Evolutionary conservation across 2,888 invertebrate species (phyloP), one percentile per base, ranked within the genome.

Genomic region (Ptychoptera contaminata): DNA sequence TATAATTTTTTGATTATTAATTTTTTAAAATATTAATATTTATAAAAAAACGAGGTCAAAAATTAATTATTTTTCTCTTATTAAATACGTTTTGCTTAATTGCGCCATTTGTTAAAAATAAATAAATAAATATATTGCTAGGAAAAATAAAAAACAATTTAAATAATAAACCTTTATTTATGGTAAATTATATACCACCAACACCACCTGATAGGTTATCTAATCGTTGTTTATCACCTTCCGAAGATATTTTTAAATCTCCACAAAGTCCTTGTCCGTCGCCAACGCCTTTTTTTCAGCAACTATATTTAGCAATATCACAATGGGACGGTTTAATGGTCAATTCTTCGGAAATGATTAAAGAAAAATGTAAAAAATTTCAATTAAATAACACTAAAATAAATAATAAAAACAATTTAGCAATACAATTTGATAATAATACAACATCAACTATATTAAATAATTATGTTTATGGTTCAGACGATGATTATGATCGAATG

Each of bases 201-300:
- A 48, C 56, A 53, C 50, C 58, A 51, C 46, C 58, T 14, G 31
- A 31, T 15, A 31, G 16, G 14, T 31, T 32, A 16, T 32, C 31
- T 16, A 30, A 32, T 31, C 15, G 31, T 15, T n/a, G 3, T 11
- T 40, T 40, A 40, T 40, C 32, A 31, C 40, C 40, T 32, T 32
- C 16, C 12, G 40, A 40, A 8, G 31, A 40, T 40, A 15, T 40
- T 31, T 16, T 16, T 12, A 40, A 40, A 7, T 15, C 40, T 31
- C 40, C 40, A 31, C 12, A 32, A 40, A 40, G 40, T 40, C 40
- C 40, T 31, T 40, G 67, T 48, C 68, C 69, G 35, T 61, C 68
- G 12, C 68, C 67, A 44, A 69, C 70, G 7, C 71, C 72, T 37
- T 58, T 69, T 53, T 67, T 71, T 54, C 72, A 71, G 51, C 69